Percentiles rank a stretch among this genome's conserved stretches.
These are phyloP conservation scores for Leptopilina drosophilae DNA, from an alignment of 2,888 invertebrate genomes.

Conservation along the genomic window DNA sequence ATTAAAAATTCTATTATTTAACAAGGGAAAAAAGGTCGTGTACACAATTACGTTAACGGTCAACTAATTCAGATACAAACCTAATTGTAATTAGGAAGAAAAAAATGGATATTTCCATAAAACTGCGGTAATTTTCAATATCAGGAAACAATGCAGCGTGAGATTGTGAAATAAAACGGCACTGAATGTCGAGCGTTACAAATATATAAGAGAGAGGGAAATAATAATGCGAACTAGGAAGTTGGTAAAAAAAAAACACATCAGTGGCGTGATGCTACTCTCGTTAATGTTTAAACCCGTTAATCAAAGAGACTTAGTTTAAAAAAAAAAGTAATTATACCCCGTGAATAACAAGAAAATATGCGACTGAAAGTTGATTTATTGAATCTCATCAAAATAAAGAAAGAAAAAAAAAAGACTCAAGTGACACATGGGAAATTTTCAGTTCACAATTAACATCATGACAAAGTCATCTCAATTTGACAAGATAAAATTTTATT, in stretches of 20 bases:
- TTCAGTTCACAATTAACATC: conserved; percentile 2
- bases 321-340: neutral
- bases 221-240: conserved; percentile 19
- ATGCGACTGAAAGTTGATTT: neutral
- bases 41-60: conserved; percentile 19
- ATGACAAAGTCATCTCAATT: neutral
- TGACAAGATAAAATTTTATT: neutral
- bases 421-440: conserved; percentile 43
- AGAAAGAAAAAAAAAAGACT: neutral
- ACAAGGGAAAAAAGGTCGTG: too few relatives aligned
- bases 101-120: conserved; percentile 36
- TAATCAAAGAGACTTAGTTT: conserved; percentile 15
- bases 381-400: neutral
- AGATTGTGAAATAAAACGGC: conserved; percentile 33
- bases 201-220: neutral
- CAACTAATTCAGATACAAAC: neutral
- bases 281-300: conserved; percentile 32
- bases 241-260: conserved; percentile 12
- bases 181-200: conserved; percentile 17
- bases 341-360: neutral
- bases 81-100: conserved; percentile 25
- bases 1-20: too few relatives aligned
- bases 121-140: conserved; percentile 4
- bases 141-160: conserved; percentile 31
- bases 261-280: conserved; percentile 27